Evolutionary conservation across 1,140 invertebrate species (phyloP), one percentile per base, ranked within the genome.

Genomic region (Camponotus pennsylvanicus): DNA sequence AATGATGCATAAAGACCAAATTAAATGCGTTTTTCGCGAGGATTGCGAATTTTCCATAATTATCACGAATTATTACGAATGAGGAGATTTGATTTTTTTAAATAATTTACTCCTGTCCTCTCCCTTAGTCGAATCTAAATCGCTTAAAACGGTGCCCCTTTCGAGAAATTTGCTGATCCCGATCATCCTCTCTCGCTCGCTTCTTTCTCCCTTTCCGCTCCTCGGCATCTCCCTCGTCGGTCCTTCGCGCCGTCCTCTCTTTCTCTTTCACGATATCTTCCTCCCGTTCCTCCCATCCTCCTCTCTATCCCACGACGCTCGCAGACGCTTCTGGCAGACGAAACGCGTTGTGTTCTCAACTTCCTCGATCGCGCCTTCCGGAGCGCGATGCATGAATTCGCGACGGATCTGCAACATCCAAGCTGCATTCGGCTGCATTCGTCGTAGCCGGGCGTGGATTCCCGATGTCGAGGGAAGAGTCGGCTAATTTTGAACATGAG

Each of bases 271-370:
- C 49, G 61, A 45, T 64, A 63, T n/a, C 77, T 61, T 57, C 49
- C 13, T 57, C 49, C 13, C 45, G 34, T 66, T 66, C 83, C 70
- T 57, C 32, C 34, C n/a, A 52, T 18, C 64, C 67, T 86, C 71
- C 49, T 70, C 40, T 34, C 64, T 78, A 79, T 79, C 83, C 64
- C 85, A 79, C 73, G 59, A 45, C 34, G 49, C 76, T 90, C 86
- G 76, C 82, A 89, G 89, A 90, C 90, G 86, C 67, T 90, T 84
- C 90, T 89, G 88, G 83, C 80, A 90, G 84, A 83, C 90, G 88
- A 86, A 77, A 78, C 88, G 89, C 89, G 90, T 88, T 89, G 83
- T 90, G 91, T 92, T 92, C 91, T 92, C 91, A 92, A 92, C 91
- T 91, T 90, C 86, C 84, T 89, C 63, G 85, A 90, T 91, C 86